Base-by-base conservation (phyloP, 2,888 invertebrate genomes). In the Tryphoninae sp. region DNA sequence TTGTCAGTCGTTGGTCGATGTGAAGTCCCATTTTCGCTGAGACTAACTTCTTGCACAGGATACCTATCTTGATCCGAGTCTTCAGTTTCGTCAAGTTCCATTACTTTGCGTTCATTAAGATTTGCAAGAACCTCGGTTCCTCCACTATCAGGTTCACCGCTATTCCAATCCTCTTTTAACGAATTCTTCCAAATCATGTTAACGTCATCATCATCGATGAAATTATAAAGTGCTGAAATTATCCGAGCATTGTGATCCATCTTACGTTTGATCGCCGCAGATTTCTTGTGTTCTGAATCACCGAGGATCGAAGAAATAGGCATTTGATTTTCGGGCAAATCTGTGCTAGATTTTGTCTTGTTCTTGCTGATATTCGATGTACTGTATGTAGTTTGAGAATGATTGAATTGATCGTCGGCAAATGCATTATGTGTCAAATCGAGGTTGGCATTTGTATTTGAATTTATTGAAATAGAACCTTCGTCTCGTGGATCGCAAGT, bases 211-310 rank as follows among this genome's bases (percentile, higher is more conserved):
- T 80, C 71, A 49, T 84, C 83, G 0, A 84, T 76, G 23, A 88
- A 78, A 71, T 80, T 83, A 13, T 83, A 75, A 4, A 82, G 55
- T 8, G 86, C 82, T 16, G 86, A 83, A 45, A 83, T 81, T 6
- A 85, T 76, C 0, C 83, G 77, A 16, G 86, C 61, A 26, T 82
- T 81, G 11, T 62, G 79, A 67, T 71, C 74, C 51, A 51, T 7
- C 19, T 55, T 55, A 8, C 51, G 51, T 51, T 55, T 55, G 55
- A 55, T 8, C 16, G 19, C 2, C 16, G 8, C 9, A 6, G 3
- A 8, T 19, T 55, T 19, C 19, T 55, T 22, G 55, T 55, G 9
- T 16, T 42, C 33, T n/a, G 71, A n/a, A n/a, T 53, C 33, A 42
- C 16, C 40, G 3, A 9, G 11, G 2, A 65, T 53, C 16, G 51